These are phyloP conservation scores for Eristalis intricaria DNA, from an alignment of 2,888 invertebrate genomes.

Conservation along the genomic window DNA sequence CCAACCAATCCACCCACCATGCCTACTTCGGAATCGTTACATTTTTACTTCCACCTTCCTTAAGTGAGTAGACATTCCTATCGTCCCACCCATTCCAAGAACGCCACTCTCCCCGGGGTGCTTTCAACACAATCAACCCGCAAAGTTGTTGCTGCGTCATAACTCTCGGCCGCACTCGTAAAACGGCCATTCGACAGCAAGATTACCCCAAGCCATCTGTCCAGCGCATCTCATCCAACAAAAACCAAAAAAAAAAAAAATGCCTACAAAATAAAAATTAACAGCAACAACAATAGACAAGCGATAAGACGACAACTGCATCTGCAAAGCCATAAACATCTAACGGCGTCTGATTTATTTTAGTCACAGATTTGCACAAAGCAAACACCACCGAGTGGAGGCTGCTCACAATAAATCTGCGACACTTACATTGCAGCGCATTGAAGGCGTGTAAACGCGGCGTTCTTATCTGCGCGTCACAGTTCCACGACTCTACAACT, in stretches of 20 bases:
- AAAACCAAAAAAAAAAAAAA: not conserved
- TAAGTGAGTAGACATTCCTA: not conserved
- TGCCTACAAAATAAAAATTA: not conserved
- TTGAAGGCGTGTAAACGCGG: not conserved
- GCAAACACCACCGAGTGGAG: not conserved
- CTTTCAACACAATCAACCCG: not conserved
- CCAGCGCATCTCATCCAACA: not conserved
- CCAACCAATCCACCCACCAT: no score
- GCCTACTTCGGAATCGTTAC: no score
- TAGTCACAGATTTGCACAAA: constrained; percentile 10
- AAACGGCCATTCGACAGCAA: not conserved
- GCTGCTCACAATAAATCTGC: not conserved
- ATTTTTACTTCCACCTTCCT: no score
- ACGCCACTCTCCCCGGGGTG: not conserved
- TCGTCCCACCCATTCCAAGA: not conserved
- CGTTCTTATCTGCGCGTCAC: not conserved
- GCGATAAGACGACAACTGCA: not conserved
- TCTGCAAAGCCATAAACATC: constrained; percentile 5
- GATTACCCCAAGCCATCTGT: not conserved
- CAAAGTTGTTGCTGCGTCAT: not conserved
- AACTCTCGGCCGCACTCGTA: not conserved
- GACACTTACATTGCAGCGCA: not conserved
- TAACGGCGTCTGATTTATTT: constrained; percentile 3
- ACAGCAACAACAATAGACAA: not conserved
- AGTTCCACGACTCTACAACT: not conserved